Conservation (phyloP, 2,888 invertebrate species). For the Drosophila nigritarsus region DNA sequence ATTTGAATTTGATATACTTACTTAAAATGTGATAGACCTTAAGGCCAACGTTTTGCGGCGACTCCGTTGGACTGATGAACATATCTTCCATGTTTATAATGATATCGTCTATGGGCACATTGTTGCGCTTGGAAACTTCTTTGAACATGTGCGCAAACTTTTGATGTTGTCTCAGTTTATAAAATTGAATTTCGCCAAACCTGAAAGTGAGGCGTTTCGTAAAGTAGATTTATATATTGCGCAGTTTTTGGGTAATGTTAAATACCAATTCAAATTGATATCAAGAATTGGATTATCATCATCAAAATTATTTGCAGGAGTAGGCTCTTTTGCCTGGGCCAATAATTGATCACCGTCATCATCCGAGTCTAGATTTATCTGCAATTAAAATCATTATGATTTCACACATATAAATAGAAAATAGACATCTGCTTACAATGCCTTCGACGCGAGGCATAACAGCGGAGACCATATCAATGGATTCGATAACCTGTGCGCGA, state of each 20-base stretch:
- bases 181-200: slow-evolving; percentile 74
- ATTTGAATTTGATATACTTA: slow-evolving; percentile 42
- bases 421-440: slow-evolving; percentile 55
- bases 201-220: slow-evolving; percentile 32
- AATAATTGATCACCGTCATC: slow-evolving; percentile 24
- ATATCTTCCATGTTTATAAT: slow-evolving; percentile 73
- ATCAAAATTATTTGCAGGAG: slow-evolving; percentile 44
- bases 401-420: not conserved
- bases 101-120: slow-evolving; percentile 59
- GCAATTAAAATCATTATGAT: not conserved
- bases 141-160: slow-evolving; percentile 78
- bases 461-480: slow-evolving; percentile 74
- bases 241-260: not conserved
- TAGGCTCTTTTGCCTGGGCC: not conserved
- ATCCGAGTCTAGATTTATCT: slow-evolving; percentile 74
- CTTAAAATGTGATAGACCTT: slow-evolving; percentile 78
- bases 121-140: slow-evolving; percentile 75
- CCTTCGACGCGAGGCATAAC: slow-evolving; percentile 72
- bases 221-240: accelerated
- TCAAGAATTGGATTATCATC: slow-evolving; percentile 76
- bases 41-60: slow-evolving; percentile 78
- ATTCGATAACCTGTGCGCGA: slow-evolving; percentile 59
- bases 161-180: slow-evolving; percentile 78
- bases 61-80: slow-evolving; percentile 70
- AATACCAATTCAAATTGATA: slow-evolving; percentile 72